phyloP scores from a whole-genome alignment of 2,888 invertebrate species.

The Drosophila macrospina region DNA sequence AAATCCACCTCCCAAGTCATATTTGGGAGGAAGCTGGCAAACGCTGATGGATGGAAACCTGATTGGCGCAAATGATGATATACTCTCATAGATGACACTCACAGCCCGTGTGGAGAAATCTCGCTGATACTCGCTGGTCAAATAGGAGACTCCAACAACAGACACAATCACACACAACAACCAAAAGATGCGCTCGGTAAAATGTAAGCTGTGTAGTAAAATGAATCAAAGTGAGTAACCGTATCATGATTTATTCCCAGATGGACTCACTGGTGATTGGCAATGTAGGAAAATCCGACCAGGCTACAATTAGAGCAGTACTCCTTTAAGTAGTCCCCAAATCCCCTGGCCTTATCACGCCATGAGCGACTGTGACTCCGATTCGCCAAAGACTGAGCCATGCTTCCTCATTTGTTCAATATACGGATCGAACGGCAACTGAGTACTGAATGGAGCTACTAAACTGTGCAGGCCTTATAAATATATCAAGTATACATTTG shows the following conservation, averaged over 20 bases:
- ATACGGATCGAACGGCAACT: background rate
- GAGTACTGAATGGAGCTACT: background rate
- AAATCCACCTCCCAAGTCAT: constrained; percentile 60
- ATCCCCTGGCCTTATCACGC: constrained; percentile 41
- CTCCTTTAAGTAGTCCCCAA: constrained; percentile 86
- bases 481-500: background rate
- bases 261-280: constrained; percentile 86
- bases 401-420: background rate
- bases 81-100: constrained; percentile 83
- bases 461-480: constrained; percentile 5
- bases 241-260: fast-evolving
- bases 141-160: constrained; percentile 88
- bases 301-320: constrained; percentile 89
- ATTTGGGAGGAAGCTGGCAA: constrained; percentile 69
- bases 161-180: constrained; percentile 88
- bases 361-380: background rate
- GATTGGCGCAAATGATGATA: constrained; percentile 72
- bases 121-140: constrained; percentile 88
- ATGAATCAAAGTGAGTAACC: background rate
- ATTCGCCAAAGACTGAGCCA: background rate
- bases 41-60: constrained; percentile 82
- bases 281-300: constrained; percentile 90
- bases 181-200: constrained; percentile 88
- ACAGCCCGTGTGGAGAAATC: constrained; percentile 84
- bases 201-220: constrained; percentile 82